Conservation (phyloP, 2,797 vertebrate species). For the Urophycis tenuis region DNA sequence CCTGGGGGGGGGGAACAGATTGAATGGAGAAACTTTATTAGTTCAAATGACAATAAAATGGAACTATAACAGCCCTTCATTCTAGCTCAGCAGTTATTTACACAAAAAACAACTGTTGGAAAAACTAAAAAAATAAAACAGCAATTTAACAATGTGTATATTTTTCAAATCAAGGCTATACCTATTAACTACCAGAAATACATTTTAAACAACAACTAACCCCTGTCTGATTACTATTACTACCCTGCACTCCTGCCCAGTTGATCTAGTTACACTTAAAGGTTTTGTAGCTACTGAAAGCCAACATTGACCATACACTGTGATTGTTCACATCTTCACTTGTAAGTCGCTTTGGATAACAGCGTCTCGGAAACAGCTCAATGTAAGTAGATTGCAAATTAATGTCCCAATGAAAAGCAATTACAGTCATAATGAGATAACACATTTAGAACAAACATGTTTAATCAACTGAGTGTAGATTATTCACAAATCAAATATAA, state of each 20-base stretch:
- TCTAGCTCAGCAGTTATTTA: neutral
- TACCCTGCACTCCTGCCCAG: neutral
- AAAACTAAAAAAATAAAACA: neutral
- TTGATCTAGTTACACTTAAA: no score
- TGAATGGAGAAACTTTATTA: neutral
- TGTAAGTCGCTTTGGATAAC: neutral
- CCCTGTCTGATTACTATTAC: neutral
- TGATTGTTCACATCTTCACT: neutral
- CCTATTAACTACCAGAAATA: neutral
- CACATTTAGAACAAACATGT: neutral
- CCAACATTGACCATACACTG: neutral
- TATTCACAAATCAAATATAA: neutral
- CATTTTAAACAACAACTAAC: neutral
- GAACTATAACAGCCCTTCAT: neutral
- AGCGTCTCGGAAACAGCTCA: neutral
- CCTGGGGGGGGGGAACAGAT: conserved; percentile 54
- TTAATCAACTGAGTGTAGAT: neutral
- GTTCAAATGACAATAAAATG: neutral
- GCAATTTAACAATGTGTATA: neutral
- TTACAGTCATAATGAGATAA: neutral
- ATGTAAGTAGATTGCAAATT: neutral
- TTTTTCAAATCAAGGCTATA: neutral
- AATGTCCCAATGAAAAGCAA: neutral
- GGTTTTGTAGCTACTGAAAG: neutral
- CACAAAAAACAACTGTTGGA: neutral